Evolutionary conservation across 2,113 vertebrate genomes (phyloP), one percentile per base, ranked within the genome.

Genomic region (Gobius niger): DNA sequence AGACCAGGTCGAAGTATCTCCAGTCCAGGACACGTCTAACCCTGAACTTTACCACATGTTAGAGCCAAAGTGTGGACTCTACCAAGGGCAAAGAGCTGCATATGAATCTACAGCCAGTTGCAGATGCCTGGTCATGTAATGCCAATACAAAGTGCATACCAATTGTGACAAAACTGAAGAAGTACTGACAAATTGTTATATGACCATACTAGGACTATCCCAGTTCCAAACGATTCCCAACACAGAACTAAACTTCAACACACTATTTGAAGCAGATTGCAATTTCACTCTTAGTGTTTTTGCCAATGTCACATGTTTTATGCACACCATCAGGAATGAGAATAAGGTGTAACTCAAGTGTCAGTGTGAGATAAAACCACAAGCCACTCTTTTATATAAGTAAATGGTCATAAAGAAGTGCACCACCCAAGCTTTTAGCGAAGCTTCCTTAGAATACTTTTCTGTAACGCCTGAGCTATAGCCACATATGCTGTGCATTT

Each of bases 281-380:
- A 78, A 74, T 85, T 73, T 76, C 12, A 24, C 47, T 65, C 70
- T 50, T 70, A 76, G 49, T 12, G 7, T 10, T 53, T 72, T 70
- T 75, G 78, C 82, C 81, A 76, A 52, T 75, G 73, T 80, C 81
- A 71, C 77, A 83, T 86, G 78, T 69, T 85, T 81, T 81, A 87
- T 80, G 83, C 75, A 85, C 82, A 61, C 59, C 65, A 9, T 54
- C 52, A 54, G 82, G 68, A 69, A 77, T 70, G 61, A 73, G 77
- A 83, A 76, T 65, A n/a, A 70, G 1, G 76, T 71, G 63, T 72
- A 79, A 80, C 70, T 82, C 76, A 76, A 72, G 72, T 76, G 72
- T 76, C 76, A 68, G 59, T 72, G 59, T 47, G 44, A 67, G 68
- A 68, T 77, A 65, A 66, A 73, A 54, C 65, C 50, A 62, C 16